A percentile compares a stretch with the other conserved stretches of the same genome.
phyloP scores from a whole-genome alignment of 1,140 invertebrate genomes.

The Acromyrmex charruanus region DNA sequence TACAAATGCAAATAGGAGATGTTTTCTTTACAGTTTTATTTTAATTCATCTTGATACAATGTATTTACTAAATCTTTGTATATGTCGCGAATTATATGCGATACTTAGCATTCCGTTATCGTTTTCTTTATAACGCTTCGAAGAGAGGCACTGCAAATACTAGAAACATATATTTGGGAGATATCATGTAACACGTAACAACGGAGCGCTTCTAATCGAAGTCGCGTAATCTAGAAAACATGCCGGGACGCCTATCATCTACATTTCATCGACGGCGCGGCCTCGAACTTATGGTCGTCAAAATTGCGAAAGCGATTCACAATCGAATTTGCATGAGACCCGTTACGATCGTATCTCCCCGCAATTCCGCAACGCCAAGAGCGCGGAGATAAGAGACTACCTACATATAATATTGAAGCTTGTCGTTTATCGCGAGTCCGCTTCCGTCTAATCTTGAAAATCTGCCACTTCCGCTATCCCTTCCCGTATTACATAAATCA shows the following conservation, averaged over 20 bases:
- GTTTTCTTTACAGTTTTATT: background rate
- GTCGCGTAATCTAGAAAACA: conserved; percentile 63
- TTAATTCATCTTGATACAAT: background rate
- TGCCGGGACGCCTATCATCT: conserved; percentile 35
- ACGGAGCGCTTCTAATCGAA: conserved; percentile 57
- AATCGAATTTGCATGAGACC: conserved; percentile 58
- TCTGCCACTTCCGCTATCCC: conserved; percentile 35
- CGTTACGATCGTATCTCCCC: conserved; percentile 40
- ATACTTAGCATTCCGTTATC: background rate
- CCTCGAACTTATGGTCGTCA: conserved; percentile 56
- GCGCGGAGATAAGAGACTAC: conserved; percentile 34
- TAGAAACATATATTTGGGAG: conserved; percentile 7
- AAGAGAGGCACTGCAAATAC: background rate
- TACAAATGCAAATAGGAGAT: background rate
- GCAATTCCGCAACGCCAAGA: conserved; percentile 33
- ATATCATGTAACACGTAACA: conserved; percentile 50
- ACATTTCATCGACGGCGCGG: conserved; percentile 60
- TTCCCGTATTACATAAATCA: conserved; percentile 67
- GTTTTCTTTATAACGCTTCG: background rate
- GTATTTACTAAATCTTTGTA: background rate
- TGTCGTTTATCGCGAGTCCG: conserved; percentile 61
- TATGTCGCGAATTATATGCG: background rate
- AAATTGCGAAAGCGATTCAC: conserved; percentile 61
- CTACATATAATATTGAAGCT: conserved; percentile 50
- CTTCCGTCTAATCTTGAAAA: conserved; percentile 58